Evolutionary conservation across 1,140 invertebrate species (phyloP), one percentile per base, ranked within the genome.

Genomic region (Hetaerina americana): DNA sequence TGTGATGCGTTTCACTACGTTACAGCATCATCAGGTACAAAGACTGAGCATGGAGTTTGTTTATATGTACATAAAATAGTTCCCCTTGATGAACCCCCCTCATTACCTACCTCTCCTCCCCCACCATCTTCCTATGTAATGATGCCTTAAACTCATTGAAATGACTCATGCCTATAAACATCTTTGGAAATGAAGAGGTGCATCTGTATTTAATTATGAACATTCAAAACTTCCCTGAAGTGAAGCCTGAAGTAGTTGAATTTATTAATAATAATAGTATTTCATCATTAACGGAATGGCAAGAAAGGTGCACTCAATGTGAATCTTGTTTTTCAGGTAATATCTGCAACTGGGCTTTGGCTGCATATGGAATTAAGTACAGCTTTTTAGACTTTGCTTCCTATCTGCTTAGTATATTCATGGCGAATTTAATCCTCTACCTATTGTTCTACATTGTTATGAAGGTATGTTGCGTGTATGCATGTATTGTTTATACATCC

Each of bases 381-480:
- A 86, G 87, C 75, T 86, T 90, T 29, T 85, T 85, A 75, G 91
- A 94, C 80, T 94, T 95, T 82, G 90, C 92, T 0, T 88, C 89
- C 0, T 93, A 92, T 79, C 81, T 96, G 5, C 82, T 96, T n/a
- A 84, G 86, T 12, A 86, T 95, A 29, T 87, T 96, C 70, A 90
- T 95, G 84, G 86, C 87, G 0, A 96, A 96, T 82, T 85, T 95
- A 29, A 82, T 94, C 26, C 80, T 95, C 0, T 95, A 96, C 79
- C 88, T 87, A 24, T 80, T 87, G 49, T 94, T 93, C 79, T 96
- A 96, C 78, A 90, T 95, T 69, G 77, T 89, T 1, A 93, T 95
- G 89, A 96, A 96, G 86, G 89, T 92, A 82, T 79, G 78, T 79
- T 71, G 6, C 31, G 15, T 40, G 5, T 40, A 8, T 40, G n/a